Evolutionary conservation across 1,140 invertebrate species (phyloP).

Genomic region (Ostrea edulis): DNA sequence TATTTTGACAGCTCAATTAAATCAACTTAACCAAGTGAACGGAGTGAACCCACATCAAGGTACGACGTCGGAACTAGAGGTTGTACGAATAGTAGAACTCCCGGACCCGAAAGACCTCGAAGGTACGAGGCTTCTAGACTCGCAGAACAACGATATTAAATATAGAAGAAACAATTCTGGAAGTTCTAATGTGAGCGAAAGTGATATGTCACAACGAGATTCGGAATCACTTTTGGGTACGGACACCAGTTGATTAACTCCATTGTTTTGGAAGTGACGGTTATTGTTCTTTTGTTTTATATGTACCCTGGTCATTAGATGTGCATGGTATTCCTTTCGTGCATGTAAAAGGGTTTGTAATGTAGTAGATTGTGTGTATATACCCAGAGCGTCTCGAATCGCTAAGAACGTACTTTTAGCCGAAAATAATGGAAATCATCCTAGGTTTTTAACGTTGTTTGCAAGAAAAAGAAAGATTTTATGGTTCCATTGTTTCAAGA

Average conservation of each 20-base stretch:
- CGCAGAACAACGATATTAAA: constrained; percentile 23
- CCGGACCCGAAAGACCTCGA: neutral
- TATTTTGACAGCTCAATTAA: neutral
- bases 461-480: too few species aligned
- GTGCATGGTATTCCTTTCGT: neutral
- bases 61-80: neutral
- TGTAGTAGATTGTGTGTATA: neutral
- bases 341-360: neutral
- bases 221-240: neutral
- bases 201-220: neutral
- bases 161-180: neutral
- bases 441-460: too few species aligned
- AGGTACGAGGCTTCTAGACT: neutral
- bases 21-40: neutral
- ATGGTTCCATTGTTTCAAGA: too few species aligned
- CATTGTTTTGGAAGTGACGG: neutral
- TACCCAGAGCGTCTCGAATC: too few species aligned
- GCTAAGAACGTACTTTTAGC: too few species aligned
- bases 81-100: neutral
- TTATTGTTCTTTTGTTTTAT: too few species aligned
- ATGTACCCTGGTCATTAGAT: too few species aligned
- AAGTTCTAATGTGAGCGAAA: neutral
- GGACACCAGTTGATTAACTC: neutral
- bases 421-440: too few species aligned
- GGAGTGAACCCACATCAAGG: neutral